Evolutionary conservation across 2,113 vertebrate species (phyloP).

Genomic region (Neolamprologus longior): DNA sequence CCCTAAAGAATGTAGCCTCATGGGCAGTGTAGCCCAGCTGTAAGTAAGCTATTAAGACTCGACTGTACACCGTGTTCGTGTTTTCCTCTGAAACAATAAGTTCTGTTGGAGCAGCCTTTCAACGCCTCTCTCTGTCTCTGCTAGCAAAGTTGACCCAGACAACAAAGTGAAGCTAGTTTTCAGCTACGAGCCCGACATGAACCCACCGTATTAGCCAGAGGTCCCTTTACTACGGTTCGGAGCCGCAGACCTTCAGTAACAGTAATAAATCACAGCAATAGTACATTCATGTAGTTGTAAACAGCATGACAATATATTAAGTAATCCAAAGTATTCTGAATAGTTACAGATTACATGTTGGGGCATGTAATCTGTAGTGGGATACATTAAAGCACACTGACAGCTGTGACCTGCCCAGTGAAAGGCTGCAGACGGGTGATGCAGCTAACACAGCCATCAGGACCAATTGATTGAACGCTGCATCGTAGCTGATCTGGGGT

Average conservation of each 20-base stretch:
- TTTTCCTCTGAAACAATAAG: too few species aligned
- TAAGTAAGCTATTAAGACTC: too few species aligned
- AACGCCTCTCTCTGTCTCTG: neutral
- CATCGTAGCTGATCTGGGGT: neutral
- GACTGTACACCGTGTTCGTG: too few species aligned
- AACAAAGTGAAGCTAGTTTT: neutral
- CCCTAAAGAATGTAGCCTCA: too few species aligned
- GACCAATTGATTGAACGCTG: slow-evolving; percentile 1
- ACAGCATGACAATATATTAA: neutral
- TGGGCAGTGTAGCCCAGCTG: too few species aligned
- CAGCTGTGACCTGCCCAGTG: neutral
- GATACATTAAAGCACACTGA: fast-evolving
- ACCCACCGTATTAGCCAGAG: fast-evolving
- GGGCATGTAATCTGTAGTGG: neutral
- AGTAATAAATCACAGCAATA: neutral
- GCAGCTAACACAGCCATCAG: neutral
- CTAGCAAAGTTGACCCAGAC: fast-evolving
- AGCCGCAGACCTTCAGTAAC: fast-evolving
- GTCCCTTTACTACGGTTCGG: fast-evolving
- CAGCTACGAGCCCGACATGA: fast-evolving
- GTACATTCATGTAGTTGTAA: neutral
- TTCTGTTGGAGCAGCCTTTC: fast-evolving
- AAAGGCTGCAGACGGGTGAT: neutral
- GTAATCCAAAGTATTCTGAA: fast-evolving
- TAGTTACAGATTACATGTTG: neutral